phyloP scores from a whole-genome alignment of 2,888 invertebrate genomes.

The Gonocerus acuteangulatus region DNA sequence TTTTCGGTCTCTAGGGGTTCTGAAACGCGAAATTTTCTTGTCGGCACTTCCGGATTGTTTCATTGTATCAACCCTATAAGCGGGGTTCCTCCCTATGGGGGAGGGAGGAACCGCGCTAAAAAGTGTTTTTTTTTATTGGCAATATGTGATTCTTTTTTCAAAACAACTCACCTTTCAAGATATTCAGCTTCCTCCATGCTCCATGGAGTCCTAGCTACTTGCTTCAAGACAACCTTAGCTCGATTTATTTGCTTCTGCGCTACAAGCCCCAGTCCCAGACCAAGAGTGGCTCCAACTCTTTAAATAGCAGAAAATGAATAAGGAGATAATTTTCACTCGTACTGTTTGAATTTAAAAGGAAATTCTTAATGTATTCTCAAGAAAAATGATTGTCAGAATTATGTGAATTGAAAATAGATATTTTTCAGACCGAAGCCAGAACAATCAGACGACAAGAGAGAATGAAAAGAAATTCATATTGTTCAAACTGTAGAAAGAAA shows the following conservation, averaged over 20 bases:
- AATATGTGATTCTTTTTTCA: no score
- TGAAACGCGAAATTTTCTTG: no score
- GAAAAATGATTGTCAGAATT: background rate
- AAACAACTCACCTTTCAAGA: constrained; percentile 55
- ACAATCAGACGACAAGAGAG: no score
- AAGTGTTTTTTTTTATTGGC: no score
- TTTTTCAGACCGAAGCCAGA: background rate
- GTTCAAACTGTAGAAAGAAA: no score
- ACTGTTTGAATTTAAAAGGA: no score
- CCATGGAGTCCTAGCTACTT: constrained; percentile 78
- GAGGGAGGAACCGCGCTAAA: no score
- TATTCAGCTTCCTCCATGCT: constrained; percentile 94
- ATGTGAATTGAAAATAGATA: background rate
- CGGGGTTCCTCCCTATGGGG: no score
- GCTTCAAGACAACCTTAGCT: constrained; percentile 86
- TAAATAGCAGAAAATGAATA: background rate
- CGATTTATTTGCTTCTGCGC: constrained; percentile 83
- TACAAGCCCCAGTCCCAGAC: constrained; percentile 39
- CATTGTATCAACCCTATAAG: no score
- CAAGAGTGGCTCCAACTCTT: constrained; percentile 39
- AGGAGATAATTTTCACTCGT: background rate
- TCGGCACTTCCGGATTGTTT: no score
- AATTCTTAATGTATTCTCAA: background rate
- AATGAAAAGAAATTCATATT: no score
- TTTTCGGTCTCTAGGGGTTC: no score